Percentiles rank a stretch among this genome's conserved stretches.
phyloP scores from a whole-genome alignment of 2,888 invertebrate genomes.

The Trypoxylon attenuatum region DNA sequence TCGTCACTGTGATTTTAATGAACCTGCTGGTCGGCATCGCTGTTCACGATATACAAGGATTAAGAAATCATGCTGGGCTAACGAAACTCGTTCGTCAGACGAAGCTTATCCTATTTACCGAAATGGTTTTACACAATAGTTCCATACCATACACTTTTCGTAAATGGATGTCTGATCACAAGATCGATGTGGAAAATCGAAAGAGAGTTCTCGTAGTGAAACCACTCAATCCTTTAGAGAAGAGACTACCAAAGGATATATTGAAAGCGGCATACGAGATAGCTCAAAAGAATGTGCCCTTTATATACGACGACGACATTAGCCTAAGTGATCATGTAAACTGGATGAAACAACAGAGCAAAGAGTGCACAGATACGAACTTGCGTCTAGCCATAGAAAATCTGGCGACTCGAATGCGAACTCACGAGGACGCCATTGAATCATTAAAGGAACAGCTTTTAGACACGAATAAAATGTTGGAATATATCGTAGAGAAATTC shows the following conservation, averaged over 20 bases:
- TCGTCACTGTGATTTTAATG: constrained; percentile 73
- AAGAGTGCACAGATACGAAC: constrained; percentile 48
- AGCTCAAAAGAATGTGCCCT: constrained; percentile 69
- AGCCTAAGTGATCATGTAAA: constrained; percentile 52
- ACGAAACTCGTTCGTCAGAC: constrained; percentile 75
- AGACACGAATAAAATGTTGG: constrained; percentile 64
- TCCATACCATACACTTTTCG: constrained; percentile 71
- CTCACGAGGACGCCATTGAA: constrained; percentile 63
- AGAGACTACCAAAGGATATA: constrained; percentile 74
- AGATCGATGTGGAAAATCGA: constrained; percentile 71
- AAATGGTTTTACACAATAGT: constrained; percentile 73
- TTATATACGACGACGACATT: constrained; percentile 55
- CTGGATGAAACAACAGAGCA: constrained; percentile 58
- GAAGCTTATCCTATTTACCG: constrained; percentile 75
- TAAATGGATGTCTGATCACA: constrained; percentile 73
- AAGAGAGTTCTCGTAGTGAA: constrained; percentile 74
- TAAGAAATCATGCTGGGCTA: constrained; percentile 75
- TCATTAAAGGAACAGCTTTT: constrained; percentile 63
- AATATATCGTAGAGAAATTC: constrained; percentile 54
- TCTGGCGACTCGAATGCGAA: constrained; percentile 57
- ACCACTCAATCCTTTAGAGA: constrained; percentile 75
- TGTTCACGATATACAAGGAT: constrained; percentile 74
- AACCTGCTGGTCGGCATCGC: constrained; percentile 74
- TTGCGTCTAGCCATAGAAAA: constrained; percentile 58
- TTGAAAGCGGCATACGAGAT: constrained; percentile 74